A percentile compares a stretch with the other conserved stretches of the same genome.
Evolutionary conservation across 2,888 invertebrate genomes (phyloP).

Genomic region (Cantharis nigra): DNA sequence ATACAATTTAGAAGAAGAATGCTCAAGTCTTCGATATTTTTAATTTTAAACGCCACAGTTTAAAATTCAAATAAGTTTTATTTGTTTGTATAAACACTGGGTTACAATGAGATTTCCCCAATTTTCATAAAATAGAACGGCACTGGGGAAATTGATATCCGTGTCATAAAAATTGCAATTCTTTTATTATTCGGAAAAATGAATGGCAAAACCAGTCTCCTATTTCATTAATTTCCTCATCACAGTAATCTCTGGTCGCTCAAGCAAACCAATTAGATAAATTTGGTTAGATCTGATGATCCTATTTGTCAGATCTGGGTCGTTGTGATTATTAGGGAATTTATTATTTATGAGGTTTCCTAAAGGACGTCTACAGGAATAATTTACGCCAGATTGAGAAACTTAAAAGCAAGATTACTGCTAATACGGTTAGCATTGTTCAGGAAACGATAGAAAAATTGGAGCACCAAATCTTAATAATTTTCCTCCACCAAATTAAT

Average conservation of each 20-base stretch:
- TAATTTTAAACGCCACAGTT: neutral
- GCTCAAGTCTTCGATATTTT: too few species aligned
- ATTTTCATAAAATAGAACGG: neutral
- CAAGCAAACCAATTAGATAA: neutral
- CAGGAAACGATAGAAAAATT: neutral
- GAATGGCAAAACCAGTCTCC: neutral
- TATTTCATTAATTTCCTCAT: neutral
- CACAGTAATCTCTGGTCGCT: neutral
- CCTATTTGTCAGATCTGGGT: neutral
- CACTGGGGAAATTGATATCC: neutral
- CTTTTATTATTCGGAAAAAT: neutral
- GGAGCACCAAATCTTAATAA: neutral
- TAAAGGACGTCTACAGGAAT: neutral
- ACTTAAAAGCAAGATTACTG: neutral
- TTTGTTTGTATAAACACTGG: neutral
- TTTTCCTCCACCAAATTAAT: neutral
- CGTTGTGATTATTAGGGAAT: neutral
- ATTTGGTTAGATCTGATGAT: neutral
- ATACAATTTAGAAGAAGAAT: too few species aligned
- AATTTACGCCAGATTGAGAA: neutral
- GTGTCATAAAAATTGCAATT: neutral
- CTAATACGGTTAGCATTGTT: neutral
- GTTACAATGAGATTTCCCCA: neutral
- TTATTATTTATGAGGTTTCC: neutral
- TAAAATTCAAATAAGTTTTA: neutral